Evolutionary conservation across 2,888 invertebrate species (phyloP), one percentile per base, ranked within the genome.

Genomic region (Clepsis dumicolana): DNA sequence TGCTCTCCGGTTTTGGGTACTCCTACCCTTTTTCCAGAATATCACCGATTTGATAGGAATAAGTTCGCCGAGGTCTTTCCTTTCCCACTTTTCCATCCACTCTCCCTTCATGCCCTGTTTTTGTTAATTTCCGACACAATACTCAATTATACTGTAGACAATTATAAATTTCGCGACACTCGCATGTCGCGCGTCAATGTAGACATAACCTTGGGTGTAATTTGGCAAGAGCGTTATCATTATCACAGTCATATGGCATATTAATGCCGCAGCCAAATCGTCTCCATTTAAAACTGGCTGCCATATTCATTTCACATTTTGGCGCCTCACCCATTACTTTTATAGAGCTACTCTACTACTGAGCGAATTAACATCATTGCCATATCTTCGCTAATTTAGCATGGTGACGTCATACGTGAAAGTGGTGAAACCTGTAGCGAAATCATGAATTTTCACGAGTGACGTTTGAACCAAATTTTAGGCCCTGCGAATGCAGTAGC

Each of bases 161-260:
- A 24, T 48, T 50, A 65, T 41, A 27, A 65, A 65, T 41, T 41
- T 53, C 18, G 29, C 52, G 59, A 29, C 50, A 21, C 18, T 18
- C 48, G 21, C 48, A 48, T 21, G 54, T 21, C 18, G 41, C 25
- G 38, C 38, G 32, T 8, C 32, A 32, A 32, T n/a, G 35, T 54
- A 62, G 59, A 27, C 32, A 27, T n/a, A 48, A 48, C 62, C 62
- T 62, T 68, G 41, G n/a, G 29, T 14, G 44, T 59, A 61, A 60
- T 29, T 32, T 53, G 52, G 21, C 38, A 32, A 32, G n/a, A 4
- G 52, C 41, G 60, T 62, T 63, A 63, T 38, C 50, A 44, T 60
- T 29, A 53, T 24, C 14, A 27, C 18, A 18, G 25, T 35, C 61
- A 38, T 38, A 52, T 65, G 16, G 25, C 44, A 50, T 38, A 48